Base-by-base conservation (phyloP, 2,888 invertebrate genomes). In the Orthosia gracilis region DNA sequence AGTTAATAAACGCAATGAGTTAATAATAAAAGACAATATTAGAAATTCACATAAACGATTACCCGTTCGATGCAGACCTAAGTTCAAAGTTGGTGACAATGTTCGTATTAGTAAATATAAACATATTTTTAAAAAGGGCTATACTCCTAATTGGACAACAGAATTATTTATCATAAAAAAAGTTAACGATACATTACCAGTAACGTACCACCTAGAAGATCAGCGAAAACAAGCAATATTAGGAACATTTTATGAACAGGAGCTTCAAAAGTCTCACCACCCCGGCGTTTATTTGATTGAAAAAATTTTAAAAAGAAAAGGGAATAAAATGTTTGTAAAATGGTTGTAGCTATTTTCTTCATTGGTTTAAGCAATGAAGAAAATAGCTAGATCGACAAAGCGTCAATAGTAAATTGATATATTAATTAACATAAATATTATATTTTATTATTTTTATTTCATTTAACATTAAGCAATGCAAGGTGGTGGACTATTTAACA, bases 91-190 rank as follows among this genome's bases (percentile, higher is more conserved):
- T 4, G 75, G 71, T 52, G 80, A 82, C 13, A 23, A 13, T 66
- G 78, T 82, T 40, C 66, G 81, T 31, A 80, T 84, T 0, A 84
- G 83, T 63, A 84, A 83, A 54, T 75, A 81, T n/a, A 83, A 78
- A 58, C 65, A 59, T 13, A n/a, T 9, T 52, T 82, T 82, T 73
- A 64, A 78, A 11, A 80, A 80, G 40, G 73, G 82, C 2, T 84
- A 80, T 21, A 82, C 80, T 7, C 73, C 69, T 17, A 82, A 82
- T 57, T 84, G 84, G 83, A 70, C 77, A 3, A 77, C 84, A 11
- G 86, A 85, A 81, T 49, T 85, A 78, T 85, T 83, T 73, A 78
- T 61, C 26, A 69, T 85, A 47, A 55, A 18, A 12, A 73, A 75
- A 61, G 31, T 85, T 26, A 55, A 82, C 23, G 63, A 73, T 9